A percentile compares a stretch with the other conserved stretches of the same genome.
phyloP scores from a whole-genome alignment of 1,140 invertebrate genomes.

The Harpegnathos saltator region DNA sequence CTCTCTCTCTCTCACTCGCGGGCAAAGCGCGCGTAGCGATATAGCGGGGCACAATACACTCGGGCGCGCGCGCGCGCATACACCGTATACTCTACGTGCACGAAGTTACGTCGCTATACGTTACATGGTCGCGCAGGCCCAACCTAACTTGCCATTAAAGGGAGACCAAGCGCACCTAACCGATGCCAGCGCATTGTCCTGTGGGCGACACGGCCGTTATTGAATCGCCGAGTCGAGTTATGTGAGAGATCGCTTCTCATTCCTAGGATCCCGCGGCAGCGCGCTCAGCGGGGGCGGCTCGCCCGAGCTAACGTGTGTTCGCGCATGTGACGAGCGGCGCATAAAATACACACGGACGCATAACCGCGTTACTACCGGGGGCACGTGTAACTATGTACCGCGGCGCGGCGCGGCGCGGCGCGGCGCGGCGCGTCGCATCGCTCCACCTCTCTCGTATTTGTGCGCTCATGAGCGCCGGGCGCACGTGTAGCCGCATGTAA shows the following conservation, averaged over 20 bases:
- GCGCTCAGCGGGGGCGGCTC: neutral
- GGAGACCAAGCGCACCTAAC: conserved; percentile 53
- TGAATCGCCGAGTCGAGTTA: conserved; percentile 75
- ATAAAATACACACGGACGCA: conserved; percentile 51
- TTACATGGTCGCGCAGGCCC: conserved; percentile 30
- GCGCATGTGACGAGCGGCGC: conserved; percentile 45
- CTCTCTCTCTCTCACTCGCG: conserved; percentile 2
- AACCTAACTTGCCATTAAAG: conserved; percentile 49
- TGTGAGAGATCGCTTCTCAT: conserved; percentile 65
- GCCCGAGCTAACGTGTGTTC: neutral
- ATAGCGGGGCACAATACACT: conserved; percentile 51
- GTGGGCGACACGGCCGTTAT: conserved; percentile 73
- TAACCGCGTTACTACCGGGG: conserved; percentile 40
- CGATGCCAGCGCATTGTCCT: conserved; percentile 71
- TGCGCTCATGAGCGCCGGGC: no score
- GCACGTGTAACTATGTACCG: conserved; percentile 22
- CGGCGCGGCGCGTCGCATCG: no score
- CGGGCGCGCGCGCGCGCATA: neutral
- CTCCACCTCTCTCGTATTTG: neutral
- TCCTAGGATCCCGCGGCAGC: conserved; percentile 39
- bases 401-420: no score
- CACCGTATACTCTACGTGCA: conserved; percentile 28
- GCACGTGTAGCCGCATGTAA: neutral
- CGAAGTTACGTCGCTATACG: conserved; percentile 60
- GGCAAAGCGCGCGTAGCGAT: conserved; percentile 50